These are phyloP conservation scores for Corythaixoides concolor DNA, from an alignment of 2,113 vertebrate genomes.

Conservation along the genomic window DNA sequence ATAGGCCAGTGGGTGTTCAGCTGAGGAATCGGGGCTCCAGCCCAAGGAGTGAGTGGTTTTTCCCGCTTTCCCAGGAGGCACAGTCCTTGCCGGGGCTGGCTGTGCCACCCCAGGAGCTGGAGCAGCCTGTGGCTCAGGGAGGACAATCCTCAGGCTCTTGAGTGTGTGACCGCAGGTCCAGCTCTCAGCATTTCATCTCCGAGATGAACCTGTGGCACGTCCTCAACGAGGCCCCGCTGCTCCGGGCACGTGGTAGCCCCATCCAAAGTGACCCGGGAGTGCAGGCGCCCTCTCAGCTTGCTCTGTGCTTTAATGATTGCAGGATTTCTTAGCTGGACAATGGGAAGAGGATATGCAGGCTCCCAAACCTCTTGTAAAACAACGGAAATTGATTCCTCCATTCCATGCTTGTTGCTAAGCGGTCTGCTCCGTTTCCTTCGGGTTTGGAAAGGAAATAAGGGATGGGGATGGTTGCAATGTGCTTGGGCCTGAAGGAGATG, in stretches of 20 bases:
- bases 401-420: not conserved
- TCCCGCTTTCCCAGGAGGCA: not conserved
- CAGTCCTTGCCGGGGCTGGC: not conserved
- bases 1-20: not conserved
- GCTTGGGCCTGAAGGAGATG: not conserved
- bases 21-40: not conserved
- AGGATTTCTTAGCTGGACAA: not conserved
- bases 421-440: not conserved
- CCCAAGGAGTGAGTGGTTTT: not conserved
- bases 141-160: not conserved
- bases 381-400: not conserved
- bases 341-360: not conserved
- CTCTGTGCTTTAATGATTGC: not conserved
- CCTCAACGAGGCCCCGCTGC: not conserved
- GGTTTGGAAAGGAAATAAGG: not conserved
- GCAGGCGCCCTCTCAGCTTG: not conserved
- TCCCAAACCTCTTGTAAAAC: not conserved
- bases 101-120: not conserved
- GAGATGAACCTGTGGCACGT: not conserved
- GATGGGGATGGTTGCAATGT: not conserved
- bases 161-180: not conserved
- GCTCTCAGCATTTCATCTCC: not conserved
- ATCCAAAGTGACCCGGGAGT: not conserved
- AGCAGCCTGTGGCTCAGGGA: not conserved
- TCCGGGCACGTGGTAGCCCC: accelerated